phyloP scores from a whole-genome alignment of 2,113 vertebrate species.

The Pheucticus melanocephalus region DNA sequence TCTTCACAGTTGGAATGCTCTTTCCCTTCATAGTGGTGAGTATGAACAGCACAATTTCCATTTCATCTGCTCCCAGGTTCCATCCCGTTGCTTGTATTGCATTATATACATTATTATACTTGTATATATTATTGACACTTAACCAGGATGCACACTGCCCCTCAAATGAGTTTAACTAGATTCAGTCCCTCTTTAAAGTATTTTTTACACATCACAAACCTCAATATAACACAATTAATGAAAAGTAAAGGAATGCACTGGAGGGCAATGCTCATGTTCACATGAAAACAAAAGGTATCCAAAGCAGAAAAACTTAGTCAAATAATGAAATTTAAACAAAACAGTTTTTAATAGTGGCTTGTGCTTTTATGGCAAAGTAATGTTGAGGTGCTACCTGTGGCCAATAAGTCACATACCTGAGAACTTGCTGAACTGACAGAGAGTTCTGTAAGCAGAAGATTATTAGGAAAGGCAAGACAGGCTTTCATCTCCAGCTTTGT shows the following conservation, averaged over 20 bases:
- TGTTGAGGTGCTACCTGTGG: not conserved
- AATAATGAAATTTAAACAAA: not conserved
- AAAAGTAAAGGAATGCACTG: not conserved
- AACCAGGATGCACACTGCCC: not conserved
- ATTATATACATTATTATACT: not conserved
- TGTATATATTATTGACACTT: not conserved
- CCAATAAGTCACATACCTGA: not conserved
- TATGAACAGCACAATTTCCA: not conserved
- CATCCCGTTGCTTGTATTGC: not conserved
- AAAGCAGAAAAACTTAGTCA: not conserved
- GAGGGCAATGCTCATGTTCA: not conserved
- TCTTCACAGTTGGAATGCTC: slow-evolving; percentile 87
- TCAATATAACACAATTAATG: not conserved
- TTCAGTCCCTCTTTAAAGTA: not conserved
- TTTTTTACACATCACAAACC: not conserved
- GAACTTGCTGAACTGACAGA: not conserved
- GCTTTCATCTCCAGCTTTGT: not conserved
- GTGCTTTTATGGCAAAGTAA: not conserved
- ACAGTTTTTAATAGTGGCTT: not conserved
- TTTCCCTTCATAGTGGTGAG: slow-evolving; percentile 89
- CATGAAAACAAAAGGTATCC: not conserved
- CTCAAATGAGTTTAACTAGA: not conserved
- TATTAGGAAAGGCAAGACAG: not conserved
- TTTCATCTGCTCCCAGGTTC: not conserved
- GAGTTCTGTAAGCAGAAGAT: not conserved